Percentiles rank a stretch among this genome's conserved stretches.
These are phyloP conservation scores for Zaprionus kolodkinae DNA, from an alignment of 1,140 invertebrate genomes.

Conservation along the genomic window DNA sequence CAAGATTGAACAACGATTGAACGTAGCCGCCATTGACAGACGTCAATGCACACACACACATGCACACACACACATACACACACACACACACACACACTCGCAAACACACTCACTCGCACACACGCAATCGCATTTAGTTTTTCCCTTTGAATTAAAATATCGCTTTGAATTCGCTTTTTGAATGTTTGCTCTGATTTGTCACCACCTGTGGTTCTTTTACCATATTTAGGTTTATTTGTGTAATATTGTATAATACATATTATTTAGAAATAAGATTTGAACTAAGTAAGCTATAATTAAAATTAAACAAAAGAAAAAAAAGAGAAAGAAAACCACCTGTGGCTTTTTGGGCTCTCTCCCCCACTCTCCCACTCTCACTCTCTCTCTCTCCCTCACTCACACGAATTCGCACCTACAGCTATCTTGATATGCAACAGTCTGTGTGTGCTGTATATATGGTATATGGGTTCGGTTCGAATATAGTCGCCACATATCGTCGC, in stretches of 20 bases:
- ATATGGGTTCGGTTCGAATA: not conserved
- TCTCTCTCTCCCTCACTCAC: not conserved
- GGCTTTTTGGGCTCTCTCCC: no score
- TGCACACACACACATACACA: slow-evolving; percentile 4
- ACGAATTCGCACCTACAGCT: not conserved
- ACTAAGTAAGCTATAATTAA: no score
- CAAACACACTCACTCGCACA: slow-evolving; percentile 15
- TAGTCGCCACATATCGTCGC: slow-evolving; percentile 17
- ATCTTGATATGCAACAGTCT: not conserved
- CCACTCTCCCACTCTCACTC: no score
- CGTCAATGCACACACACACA: slow-evolving; percentile 40
- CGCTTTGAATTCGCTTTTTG: slow-evolving; percentile 28
- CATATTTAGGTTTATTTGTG: no score
- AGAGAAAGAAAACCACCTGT: no score
- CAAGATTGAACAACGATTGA: slow-evolving; percentile 38
- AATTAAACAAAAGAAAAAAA: no score
- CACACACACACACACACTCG: slow-evolving; percentile 23
- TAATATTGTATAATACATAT: no score
- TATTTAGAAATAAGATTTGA: no score
- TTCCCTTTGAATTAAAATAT: slow-evolving; percentile 56
- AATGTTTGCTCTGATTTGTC: slow-evolving; percentile 44
- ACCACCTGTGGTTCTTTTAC: slow-evolving; percentile 59
- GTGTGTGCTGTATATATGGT: slow-evolving; percentile 1
- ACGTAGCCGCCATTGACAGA: slow-evolving; percentile 28
- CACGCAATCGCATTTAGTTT: slow-evolving; percentile 28